Evolutionary conservation across 1,140 invertebrate species (phyloP).

Genomic region (Holotrichia oblita): DNA sequence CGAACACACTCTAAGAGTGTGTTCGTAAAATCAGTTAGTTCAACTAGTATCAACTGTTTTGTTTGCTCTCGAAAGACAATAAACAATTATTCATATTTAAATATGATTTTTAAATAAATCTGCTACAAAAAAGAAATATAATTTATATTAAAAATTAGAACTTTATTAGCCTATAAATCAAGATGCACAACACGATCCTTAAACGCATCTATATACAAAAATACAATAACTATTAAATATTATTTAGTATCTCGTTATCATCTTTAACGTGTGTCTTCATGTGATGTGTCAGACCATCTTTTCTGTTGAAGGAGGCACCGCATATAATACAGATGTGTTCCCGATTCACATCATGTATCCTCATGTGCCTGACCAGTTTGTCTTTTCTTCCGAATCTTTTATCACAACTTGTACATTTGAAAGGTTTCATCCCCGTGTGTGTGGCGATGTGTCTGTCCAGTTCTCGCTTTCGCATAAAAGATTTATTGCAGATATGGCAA

Average conservation of each 20-base stretch:
- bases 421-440: slow-evolving; percentile 70
- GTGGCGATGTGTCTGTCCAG: slow-evolving; percentile 69
- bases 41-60: no score
- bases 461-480: slow-evolving; percentile 72
- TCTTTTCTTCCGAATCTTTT: slow-evolving; percentile 73
- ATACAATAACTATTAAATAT: slow-evolving; percentile 38
- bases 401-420: slow-evolving; percentile 69
- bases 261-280: slow-evolving; percentile 52
- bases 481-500: slow-evolving; percentile 70
- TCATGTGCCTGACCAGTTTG: slow-evolving; percentile 71
- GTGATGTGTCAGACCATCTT: slow-evolving; percentile 53
- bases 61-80: no score
- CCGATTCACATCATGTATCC: slow-evolving; percentile 65
- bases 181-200: slow-evolving; percentile 2
- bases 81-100: no score
- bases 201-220: slow-evolving; percentile 27
- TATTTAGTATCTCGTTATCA: slow-evolving; percentile 41
- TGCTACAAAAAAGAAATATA: background rate
- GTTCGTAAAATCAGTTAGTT: no score
- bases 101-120: no score
- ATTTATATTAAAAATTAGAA: slow-evolving; percentile 21
- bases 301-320: slow-evolving; percentile 52
- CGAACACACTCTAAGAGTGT: no score
- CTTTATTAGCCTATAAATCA: slow-evolving; percentile 34
- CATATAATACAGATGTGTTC: slow-evolving; percentile 53